Evolutionary conservation across 2,797 vertebrate genomes (phyloP), one percentile per base, ranked within the genome.

Genomic region (Mallotus villosus): DNA sequence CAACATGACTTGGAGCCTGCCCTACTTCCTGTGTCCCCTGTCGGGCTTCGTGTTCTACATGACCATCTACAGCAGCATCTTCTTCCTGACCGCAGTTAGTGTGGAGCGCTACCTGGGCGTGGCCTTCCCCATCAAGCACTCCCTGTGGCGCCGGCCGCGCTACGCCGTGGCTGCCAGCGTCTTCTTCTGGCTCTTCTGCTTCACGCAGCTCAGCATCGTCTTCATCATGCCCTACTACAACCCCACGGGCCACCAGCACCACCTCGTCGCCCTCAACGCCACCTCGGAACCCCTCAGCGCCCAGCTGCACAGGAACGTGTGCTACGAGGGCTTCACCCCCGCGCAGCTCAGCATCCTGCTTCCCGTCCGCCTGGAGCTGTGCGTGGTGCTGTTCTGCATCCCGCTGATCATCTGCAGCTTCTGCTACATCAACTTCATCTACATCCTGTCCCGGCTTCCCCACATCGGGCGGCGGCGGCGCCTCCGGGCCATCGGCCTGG

Each of bases 361-460:
- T 12, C 94, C 95, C 0, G 86, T 96, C 0, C 90, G 96, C 0
- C 86, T 98, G 76, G 95, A 97, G 85, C 82, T 97, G 16, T 95
- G 90, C 11, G 4, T 98, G 0, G 87, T 95, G 0, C 93, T 97
- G 4, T 98, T 97, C 89, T 93, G 86, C 65, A 75, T 96, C 25
- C 97, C 97, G 0, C 93, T 97, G 74, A 5, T 86, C 1, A 82
- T 98, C 73, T 93, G 93, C 71, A 67, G 92, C 72, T 97, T 94
- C 87, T 97, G 95, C 87, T 98, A 97, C 80, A 84, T 92, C 84
- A 96, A 93, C 79, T 95, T 97, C 19, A 92, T 97, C 72, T 78
- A 86, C 71, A 94, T 94, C 72, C 89, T 98, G 74, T 87, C 92
- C 2, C 88, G 81, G 3, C 86, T 95, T 71, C 92, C 95, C 3